These are phyloP conservation scores for Liasis olivaceus DNA, from an alignment of 2,797 vertebrate species.

Conservation along the genomic window DNA sequence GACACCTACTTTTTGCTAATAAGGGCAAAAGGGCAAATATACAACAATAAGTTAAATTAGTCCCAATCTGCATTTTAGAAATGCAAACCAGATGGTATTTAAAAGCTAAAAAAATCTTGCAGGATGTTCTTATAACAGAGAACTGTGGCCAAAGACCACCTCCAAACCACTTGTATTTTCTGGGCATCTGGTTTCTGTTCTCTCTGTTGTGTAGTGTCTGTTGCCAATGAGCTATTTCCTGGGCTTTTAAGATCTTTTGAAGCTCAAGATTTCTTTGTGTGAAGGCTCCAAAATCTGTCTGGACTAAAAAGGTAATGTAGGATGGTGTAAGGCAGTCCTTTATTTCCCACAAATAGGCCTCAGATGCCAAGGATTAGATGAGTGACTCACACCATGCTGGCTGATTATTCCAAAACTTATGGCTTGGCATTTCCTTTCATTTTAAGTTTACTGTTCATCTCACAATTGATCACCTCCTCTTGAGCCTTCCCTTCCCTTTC, in stretches of 20 bases:
- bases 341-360: background rate
- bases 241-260: background rate
- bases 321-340: background rate
- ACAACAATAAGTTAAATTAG: slow-evolving; percentile 10
- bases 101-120: slow-evolving; percentile 39
- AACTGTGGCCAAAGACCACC: slow-evolving; percentile 2
- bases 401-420: background rate
- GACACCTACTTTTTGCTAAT: slow-evolving; percentile 30
- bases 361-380: background rate
- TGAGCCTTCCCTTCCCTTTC: background rate
- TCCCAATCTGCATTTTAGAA: slow-evolving; percentile 24
- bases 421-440: background rate
- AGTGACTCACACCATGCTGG: background rate
- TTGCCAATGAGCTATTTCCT: slow-evolving; percentile 8
- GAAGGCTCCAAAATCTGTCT: background rate
- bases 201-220: background rate
- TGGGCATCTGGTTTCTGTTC: slow-evolving; percentile 14
- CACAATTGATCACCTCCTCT: background rate
- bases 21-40: slow-evolving; percentile 41
- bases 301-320: background rate
- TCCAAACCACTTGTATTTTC: background rate
- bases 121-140: slow-evolving; percentile 2
- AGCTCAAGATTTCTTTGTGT: background rate
- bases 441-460: no score
- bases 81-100: slow-evolving; percentile 31